Conservation (phyloP, 2,113 vertebrate species). For the Neotoma lepida region DNA sequence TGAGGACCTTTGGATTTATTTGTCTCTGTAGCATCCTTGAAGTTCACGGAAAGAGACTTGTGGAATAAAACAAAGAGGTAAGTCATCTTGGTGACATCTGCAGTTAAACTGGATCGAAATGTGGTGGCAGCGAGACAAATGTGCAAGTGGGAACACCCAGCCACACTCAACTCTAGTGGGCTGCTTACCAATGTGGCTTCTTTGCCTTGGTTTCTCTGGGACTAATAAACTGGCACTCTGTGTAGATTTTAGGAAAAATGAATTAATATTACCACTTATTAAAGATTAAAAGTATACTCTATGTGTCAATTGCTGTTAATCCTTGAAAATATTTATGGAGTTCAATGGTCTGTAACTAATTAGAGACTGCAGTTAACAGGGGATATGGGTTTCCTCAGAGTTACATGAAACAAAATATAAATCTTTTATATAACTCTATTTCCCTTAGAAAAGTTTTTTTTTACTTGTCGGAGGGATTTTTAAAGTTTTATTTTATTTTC, state of each 20-base stretch:
- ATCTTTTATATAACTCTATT: slow-evolving; percentile 78
- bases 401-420: slow-evolving; percentile 69
- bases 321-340: slow-evolving; percentile 70
- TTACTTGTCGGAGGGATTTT: slow-evolving; percentile 76
- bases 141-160: neutral
- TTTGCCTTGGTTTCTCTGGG: slow-evolving; percentile 16
- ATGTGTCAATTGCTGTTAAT: slow-evolving; percentile 70
- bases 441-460: slow-evolving; percentile 78
- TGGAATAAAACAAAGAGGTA: neutral
- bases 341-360: slow-evolving; percentile 75
- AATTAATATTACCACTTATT: slow-evolving; percentile 67
- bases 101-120: neutral
- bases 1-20: neutral
- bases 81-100: neutral
- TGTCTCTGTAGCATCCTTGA: neutral
- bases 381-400: slow-evolving; percentile 73
- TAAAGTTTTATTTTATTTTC: slow-evolving; percentile 81
- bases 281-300: slow-evolving; percentile 66
- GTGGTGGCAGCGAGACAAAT: neutral
- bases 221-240: slow-evolving; percentile 45
- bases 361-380: slow-evolving; percentile 68
- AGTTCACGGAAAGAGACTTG: neutral
- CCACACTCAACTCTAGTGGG: neutral
- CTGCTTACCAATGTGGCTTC: neutral
- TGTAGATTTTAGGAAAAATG: slow-evolving; percentile 53